These are phyloP conservation scores for Zapornia atra DNA, from an alignment of 2,113 vertebrate genomes.

Conservation along the genomic window DNA sequence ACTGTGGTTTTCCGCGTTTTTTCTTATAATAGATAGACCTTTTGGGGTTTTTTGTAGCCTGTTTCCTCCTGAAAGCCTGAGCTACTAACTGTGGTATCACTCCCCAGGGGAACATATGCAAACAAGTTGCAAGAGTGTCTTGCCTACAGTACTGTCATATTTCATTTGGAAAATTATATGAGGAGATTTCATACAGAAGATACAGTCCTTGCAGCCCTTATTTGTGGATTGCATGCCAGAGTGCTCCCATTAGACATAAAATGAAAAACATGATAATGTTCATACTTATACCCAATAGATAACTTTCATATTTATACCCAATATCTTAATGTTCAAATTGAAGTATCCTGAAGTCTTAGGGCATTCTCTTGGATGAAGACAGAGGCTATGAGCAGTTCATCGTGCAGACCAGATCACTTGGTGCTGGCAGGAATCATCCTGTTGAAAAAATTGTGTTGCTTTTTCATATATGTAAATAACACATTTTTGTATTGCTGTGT, in stretches of 20 bases:
- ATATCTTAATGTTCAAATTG: not conserved
- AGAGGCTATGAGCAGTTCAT: not conserved
- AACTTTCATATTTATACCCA: not conserved
- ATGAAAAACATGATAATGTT: not conserved
- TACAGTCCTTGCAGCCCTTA: not conserved
- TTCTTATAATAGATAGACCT: not conserved
- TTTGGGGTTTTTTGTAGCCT: not conserved
- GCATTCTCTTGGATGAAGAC: not conserved
- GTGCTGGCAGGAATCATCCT: not conserved
- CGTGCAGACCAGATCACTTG: not conserved
- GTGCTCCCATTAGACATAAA: not conserved
- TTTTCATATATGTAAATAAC: not conserved
- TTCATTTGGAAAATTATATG: not conserved
- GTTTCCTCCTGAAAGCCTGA: not conserved
- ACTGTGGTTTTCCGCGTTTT: too few species aligned
- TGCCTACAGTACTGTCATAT: not conserved
- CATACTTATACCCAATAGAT: not conserved
- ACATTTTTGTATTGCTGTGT: not conserved
- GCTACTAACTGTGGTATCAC: not conserved
- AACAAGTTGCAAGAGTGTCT: not conserved
- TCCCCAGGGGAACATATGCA: constrained; percentile 6
- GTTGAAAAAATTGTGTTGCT: not conserved
- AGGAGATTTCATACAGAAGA: not conserved
- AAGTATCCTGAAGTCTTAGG: not conserved
- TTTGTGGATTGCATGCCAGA: not conserved